phyloP scores from a whole-genome alignment of 2,113 vertebrate species.

The Suncus etruscus region DNA sequence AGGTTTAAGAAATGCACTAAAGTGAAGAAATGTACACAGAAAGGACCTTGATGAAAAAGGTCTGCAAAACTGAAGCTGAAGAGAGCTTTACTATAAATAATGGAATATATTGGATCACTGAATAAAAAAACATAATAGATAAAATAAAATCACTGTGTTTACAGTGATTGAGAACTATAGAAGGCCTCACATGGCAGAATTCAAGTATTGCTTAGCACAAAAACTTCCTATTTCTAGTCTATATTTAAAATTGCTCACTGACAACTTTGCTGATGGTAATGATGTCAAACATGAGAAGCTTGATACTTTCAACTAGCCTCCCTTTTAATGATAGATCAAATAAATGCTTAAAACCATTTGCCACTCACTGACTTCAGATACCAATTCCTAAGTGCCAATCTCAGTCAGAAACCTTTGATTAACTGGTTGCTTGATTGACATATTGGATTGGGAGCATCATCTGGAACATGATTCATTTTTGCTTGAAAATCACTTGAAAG shows the following conservation, averaged over 20 bases:
- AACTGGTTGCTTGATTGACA: neutral
- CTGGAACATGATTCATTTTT: neutral
- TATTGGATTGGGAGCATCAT: neutral
- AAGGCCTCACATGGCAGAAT: neutral
- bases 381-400: too few relatives aligned
- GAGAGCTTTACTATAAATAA: neutral
- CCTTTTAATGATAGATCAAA: neutral
- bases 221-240: conserved; percentile 10
- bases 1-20: neutral
- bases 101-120: neutral
- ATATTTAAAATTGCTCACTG: conserved; percentile 28
- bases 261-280: neutral
- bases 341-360: neutral
- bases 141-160: neutral
- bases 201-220: neutral
- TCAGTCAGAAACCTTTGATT: neutral
- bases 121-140: neutral
- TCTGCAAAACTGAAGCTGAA: neutral
- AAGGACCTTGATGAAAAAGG: neutral
- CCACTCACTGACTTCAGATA: neutral
- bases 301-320: neutral
- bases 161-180: neutral
- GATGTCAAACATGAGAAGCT: neutral
- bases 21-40: neutral
- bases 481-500: neutral